A percentile compares a stretch with the other conserved stretches of the same genome.
Conservation (phyloP, 2,888 invertebrate genomes). For the Chrysodeixis includens region DNA sequence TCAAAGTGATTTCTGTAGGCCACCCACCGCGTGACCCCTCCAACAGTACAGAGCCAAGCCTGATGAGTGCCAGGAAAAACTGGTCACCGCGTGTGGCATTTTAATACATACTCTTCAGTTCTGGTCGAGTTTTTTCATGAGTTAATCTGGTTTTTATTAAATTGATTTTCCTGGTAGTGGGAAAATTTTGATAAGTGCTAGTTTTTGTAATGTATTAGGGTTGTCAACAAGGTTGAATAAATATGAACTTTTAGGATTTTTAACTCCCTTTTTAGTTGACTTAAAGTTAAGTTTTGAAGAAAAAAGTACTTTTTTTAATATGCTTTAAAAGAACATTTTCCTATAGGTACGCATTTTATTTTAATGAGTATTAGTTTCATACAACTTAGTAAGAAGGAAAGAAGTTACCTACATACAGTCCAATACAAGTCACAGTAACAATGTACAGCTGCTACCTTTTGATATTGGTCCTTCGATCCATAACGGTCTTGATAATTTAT, state of each 20-base stretch:
- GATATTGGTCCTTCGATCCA: background rate
- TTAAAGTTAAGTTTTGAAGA: too few species aligned
- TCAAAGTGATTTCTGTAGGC: slow-evolving; percentile 56
- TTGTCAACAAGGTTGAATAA: background rate
- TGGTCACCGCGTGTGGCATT: slow-evolving; percentile 52
- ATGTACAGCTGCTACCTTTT: background rate
- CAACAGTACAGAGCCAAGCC: slow-evolving; percentile 35
- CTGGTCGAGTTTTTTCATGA: slow-evolving; percentile 44
- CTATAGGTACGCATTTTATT: too few species aligned
- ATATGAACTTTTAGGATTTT: too few species aligned
- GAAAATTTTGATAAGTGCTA: slow-evolving; percentile 30
- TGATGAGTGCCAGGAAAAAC: slow-evolving; percentile 49
- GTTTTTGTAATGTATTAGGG: slow-evolving; percentile 31
- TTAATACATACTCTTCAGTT: slow-evolving; percentile 48
- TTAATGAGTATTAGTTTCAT: too few species aligned
- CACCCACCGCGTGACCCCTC: slow-evolving; percentile 60
- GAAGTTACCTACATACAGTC: too few species aligned
- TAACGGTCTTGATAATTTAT: background rate
- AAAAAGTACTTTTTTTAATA: background rate
- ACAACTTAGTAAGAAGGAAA: too few species aligned
- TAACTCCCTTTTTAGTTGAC: too few species aligned
- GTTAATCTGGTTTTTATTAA: slow-evolving; percentile 58
- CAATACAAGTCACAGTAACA: background rate
- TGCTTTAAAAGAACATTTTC: too few species aligned
- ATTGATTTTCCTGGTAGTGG: slow-evolving; percentile 50